Evolutionary conservation across 2,888 invertebrate genomes (phyloP), one percentile per base, ranked within the genome.

Genomic region (Epinotia brunnichana): DNA sequence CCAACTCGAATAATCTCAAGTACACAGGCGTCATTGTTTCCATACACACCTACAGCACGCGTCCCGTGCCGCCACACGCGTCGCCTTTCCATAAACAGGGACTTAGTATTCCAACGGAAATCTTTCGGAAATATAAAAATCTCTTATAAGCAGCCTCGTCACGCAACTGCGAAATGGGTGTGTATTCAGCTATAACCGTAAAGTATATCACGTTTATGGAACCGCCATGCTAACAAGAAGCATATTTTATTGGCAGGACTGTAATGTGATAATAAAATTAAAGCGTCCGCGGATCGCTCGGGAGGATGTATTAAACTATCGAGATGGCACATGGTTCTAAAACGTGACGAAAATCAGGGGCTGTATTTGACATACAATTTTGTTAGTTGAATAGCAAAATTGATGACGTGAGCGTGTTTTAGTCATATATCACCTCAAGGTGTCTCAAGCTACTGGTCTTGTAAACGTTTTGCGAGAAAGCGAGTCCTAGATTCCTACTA

Each of bases 161-260:
- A 68, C 67, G 72, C 61, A 62, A 44, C 41, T 59, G 24, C 59
- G 24, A n/a, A 59, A 64, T 17, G 64, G 64, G 67, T 48, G 60
- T 67, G 56, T 56, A 35, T 64, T 51, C 51, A 24, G 66, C 71
- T 68, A 56, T 72, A 67, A 68, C 39, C 61, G 39, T 62, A 72
- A 72, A 68, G 29, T 56, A 48, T 67, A 71, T 61, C 54, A 60
- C 61, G n/a, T 56, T 71, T 71, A 56, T 56, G 67, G 44, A 71
- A 54, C 60, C 29, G 19, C 48, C 48, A 67, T 60, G 61, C 54
- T 67, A 71, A 71, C 71, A 67, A 35, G 61, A 61, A 69, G 39
- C 44, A 54, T 61, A 61, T 69, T 69, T 61, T 69, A 69, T 61
- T 69, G 69, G 54, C 41, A 21, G 35, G 44, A 19, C 60, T 67